Conservation (phyloP, 1,140 invertebrate genomes). For the Lepidurus couesii region DNA sequence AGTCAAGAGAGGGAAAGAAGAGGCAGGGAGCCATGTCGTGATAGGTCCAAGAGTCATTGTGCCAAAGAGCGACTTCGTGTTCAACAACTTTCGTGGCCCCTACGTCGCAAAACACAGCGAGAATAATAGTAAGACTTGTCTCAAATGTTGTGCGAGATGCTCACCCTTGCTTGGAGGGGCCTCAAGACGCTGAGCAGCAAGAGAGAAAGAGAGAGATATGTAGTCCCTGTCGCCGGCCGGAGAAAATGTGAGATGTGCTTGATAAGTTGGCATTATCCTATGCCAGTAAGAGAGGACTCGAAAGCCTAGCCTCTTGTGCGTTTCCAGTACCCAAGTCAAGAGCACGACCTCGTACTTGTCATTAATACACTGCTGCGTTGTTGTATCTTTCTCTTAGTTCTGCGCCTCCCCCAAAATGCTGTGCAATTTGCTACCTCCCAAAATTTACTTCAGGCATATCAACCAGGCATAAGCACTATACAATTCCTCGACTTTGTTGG, state of each 20-base stretch:
- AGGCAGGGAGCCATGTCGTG: neutral
- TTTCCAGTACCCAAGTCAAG: neutral
- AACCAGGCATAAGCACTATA: too few relatives aligned
- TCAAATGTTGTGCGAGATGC: neutral
- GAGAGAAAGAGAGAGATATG: neutral
- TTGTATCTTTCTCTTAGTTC: neutral
- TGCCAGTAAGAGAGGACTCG: neutral
- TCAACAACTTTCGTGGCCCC: neutral
- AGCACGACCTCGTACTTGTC: slow-evolving; percentile 17
- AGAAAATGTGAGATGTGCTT: neutral
- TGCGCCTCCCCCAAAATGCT: neutral
- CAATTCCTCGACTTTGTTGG: too few relatives aligned
- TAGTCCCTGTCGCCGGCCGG: neutral
- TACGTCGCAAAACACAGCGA: neutral
- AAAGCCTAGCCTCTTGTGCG: neutral
- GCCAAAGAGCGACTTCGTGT: slow-evolving; percentile 12
- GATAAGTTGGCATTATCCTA: slow-evolving; percentile 19
- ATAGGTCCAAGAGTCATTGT: neutral
- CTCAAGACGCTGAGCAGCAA: neutral
- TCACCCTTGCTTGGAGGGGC: neutral
- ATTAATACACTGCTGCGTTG: slow-evolving; percentile 12
- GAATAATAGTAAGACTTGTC: neutral
- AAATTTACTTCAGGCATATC: neutral
- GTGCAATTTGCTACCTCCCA: neutral
- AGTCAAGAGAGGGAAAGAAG: neutral